phyloP scores from a whole-genome alignment of 2,113 vertebrate genomes.

The Cinclus cinclus region DNA sequence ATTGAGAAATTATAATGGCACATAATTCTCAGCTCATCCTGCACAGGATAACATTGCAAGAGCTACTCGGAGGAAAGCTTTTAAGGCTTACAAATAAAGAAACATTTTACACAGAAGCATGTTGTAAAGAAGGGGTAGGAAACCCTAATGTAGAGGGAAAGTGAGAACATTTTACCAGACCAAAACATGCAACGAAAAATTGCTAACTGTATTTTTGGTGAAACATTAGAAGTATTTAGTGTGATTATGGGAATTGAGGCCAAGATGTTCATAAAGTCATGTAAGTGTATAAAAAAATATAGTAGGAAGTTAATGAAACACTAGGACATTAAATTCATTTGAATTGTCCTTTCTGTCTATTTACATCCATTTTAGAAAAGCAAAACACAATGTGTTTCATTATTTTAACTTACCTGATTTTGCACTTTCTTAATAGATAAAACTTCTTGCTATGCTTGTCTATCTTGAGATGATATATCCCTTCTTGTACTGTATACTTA shows the following conservation, averaged over 20 bases:
- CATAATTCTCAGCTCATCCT: background rate
- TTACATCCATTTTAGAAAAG: background rate
- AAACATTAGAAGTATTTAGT: background rate
- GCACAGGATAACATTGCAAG: background rate
- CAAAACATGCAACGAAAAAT: background rate
- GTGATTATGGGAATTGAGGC: background rate
- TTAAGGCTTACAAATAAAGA: background rate
- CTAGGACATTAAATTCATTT: background rate
- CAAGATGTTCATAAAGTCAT: background rate
- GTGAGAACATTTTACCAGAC: background rate
- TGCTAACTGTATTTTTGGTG: background rate
- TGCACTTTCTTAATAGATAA: background rate
- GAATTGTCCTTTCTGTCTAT: background rate
- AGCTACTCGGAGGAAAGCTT: background rate
- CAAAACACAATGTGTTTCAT: background rate
- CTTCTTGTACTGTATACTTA: background rate
- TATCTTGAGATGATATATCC: background rate
- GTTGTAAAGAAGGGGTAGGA: background rate
- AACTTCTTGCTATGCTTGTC: background rate
- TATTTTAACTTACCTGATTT: background rate
- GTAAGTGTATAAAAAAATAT: background rate
- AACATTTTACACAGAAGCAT: background rate
- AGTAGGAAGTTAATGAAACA: background rate
- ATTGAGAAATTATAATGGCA: background rate
- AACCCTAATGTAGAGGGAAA: background rate